Base-by-base conservation (phyloP, 2,888 invertebrate genomes). In the Campoplex nolae region DNA sequence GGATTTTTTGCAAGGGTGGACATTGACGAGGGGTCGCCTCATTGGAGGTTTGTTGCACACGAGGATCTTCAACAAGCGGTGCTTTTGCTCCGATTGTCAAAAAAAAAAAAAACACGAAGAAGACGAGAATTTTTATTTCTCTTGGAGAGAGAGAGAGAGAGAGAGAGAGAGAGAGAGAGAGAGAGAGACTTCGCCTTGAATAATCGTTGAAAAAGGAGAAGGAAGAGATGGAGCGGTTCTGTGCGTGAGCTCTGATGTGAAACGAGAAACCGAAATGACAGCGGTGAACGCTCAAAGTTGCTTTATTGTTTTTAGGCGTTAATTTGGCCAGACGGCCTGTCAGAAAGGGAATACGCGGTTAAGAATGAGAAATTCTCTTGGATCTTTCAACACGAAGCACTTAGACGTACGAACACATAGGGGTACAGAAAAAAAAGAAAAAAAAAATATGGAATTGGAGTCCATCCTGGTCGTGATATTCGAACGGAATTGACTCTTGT, bases 321-420 rank as follows among this genome's bases (percentile, higher is more conserved):
- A 87, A 88, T 88, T 85, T 85, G 87, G 83, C 85, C 70, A 81
- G 89, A 87, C 88, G 88, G 79, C 89, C 89, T 88, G 89, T 89
- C 88, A 88, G 58, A 70, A 84, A 85, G 83, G 86, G 85, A 87
- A 87, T 88, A 85, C 77, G 88, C 84, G 67, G 85, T 88, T 89
- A 87, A 89, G 88, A 88, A 88, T 88, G 78, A 83, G 85, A 83
- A 78, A 83, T 51, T 58, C 35, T 54, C 58, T 28, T 11, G 58
- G 58, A 28, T 58, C 58, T 28, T 58, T 58, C 32, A 32, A 62
- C 13, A 16, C 58, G 32, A 62, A 58, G 6, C 58, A 1, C 32
- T 62, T 6, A 16, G 32, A 62, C 58, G 58, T 32, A 32, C 58
- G 11, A 62, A 62, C 32, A 16, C 58, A 16, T 4, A 62, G 9